Conservation (phyloP, 2,888 invertebrate genomes). For the Ariolimax columbianus region DNA sequence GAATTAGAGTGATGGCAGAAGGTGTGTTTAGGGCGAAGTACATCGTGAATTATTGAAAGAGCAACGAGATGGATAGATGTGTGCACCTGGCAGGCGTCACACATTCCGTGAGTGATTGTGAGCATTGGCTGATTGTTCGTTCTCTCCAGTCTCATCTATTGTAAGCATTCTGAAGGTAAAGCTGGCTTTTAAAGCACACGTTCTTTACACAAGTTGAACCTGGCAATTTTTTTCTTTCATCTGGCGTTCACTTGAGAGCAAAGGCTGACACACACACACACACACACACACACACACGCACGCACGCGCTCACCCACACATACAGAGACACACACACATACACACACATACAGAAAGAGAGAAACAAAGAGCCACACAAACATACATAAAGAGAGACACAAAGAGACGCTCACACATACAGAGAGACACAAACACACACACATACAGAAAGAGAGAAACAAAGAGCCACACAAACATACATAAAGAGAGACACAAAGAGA, state of each 20-base stretch:
- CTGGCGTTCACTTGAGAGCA: not conserved
- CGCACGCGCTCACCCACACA: too few relatives aligned
- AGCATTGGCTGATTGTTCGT: not conserved
- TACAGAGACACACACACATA: too few relatives aligned
- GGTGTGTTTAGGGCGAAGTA: not conserved
- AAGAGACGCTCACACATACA: too few relatives aligned
- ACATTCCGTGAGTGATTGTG: not conserved
- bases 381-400: too few relatives aligned
- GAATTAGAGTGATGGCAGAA: not conserved
- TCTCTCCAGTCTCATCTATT: not conserved
- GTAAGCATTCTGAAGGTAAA: not conserved
- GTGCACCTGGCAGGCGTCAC: not conserved
- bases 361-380: too few relatives aligned
- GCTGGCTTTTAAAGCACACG: not conserved
- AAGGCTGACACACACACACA: too few relatives aligned
- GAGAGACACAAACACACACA: too few relatives aligned
- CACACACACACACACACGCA: too few relatives aligned
- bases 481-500: too few relatives aligned
- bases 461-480: too few relatives aligned
- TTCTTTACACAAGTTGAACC: not conserved
- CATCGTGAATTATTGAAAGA: not conserved
- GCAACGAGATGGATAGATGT: not conserved
- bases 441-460: too few relatives aligned
- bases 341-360: too few relatives aligned
- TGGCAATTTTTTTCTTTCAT: not conserved